Conservation (phyloP, 2,888 invertebrate genomes). For the Monopis laevigella region DNA sequence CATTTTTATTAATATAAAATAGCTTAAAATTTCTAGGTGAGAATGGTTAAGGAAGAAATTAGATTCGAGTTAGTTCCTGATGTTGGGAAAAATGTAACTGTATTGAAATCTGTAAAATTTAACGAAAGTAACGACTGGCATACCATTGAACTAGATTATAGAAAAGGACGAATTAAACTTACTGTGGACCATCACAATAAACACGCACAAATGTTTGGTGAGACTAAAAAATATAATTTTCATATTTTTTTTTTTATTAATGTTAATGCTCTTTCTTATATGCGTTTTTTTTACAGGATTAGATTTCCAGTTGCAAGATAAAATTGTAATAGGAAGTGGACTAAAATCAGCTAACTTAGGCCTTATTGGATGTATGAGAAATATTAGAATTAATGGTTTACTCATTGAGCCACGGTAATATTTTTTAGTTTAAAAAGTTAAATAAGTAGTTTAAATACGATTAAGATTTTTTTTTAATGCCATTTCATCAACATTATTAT, state of each 20-base stretch:
- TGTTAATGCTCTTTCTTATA: background rate
- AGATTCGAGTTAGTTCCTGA: conserved; percentile 84
- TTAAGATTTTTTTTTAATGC: too few relatives aligned
- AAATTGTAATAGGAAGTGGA: conserved; percentile 83
- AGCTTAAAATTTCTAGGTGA: conserved; percentile 60
- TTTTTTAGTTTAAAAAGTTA: too few relatives aligned
- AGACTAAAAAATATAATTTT: conserved; percentile 21
- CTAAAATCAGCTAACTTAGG: conserved; percentile 77
- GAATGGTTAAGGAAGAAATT: conserved; percentile 85
- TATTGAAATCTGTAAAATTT: conserved; percentile 83
- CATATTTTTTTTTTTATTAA: background rate
- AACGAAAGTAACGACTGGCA: conserved; percentile 85
- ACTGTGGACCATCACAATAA: conserved; percentile 81
- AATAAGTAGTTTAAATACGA: too few relatives aligned
- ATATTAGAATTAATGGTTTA: conserved; percentile 84
- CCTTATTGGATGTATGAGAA: conserved; percentile 91
- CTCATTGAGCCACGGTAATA: conserved; percentile 76
- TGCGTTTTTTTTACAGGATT: conserved; percentile 37
- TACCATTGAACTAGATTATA: conserved; percentile 80
- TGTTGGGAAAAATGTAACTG: conserved; percentile 78
- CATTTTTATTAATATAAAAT: conserved; percentile 1
- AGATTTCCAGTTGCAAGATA: conserved; percentile 74
- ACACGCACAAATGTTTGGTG: conserved; percentile 72
- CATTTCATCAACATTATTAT: too few relatives aligned
- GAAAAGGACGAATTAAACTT: conserved; percentile 76